Evolutionary conservation across 2,888 invertebrate species (phyloP).

Genomic region (Ceriagrion tenellum): DNA sequence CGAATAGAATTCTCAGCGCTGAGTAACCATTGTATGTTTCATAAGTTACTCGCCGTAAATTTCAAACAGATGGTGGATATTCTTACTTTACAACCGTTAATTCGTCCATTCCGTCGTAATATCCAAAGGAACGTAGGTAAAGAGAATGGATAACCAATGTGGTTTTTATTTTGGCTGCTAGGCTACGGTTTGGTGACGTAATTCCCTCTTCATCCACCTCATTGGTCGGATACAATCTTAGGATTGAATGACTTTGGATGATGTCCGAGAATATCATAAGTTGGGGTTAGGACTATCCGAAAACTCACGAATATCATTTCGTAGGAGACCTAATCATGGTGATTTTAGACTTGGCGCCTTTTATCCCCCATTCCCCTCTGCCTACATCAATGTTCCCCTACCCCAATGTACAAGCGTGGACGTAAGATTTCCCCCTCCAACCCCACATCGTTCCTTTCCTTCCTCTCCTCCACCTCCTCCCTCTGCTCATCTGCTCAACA

Average conservation of each 20-base stretch:
- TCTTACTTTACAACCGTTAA: too few species aligned
- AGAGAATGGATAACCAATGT: too few species aligned
- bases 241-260: not conserved
- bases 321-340: too few species aligned
- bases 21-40: too few species aligned
- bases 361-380: not conserved
- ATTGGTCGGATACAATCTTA: not conserved
- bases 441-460: not conserved
- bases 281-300: not conserved
- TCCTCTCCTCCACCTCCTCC: not conserved
- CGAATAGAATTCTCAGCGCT: too few species aligned
- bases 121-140: too few species aligned
- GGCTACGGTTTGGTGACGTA: too few species aligned
- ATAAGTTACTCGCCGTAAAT: too few species aligned
- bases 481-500: not conserved
- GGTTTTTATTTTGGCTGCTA: too few species aligned
- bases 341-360: not conserved
- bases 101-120: too few species aligned
- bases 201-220: not conserved
- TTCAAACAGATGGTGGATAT: too few species aligned
- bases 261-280: not conserved
- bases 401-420: not conserved
- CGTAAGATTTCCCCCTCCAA: not conserved
- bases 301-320: not conserved
- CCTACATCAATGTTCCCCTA: not conserved